Percentiles rank a stretch among this genome's conserved stretches.
Conservation (phyloP, 1,140 invertebrate species). For the Bombus confusus region DNA sequence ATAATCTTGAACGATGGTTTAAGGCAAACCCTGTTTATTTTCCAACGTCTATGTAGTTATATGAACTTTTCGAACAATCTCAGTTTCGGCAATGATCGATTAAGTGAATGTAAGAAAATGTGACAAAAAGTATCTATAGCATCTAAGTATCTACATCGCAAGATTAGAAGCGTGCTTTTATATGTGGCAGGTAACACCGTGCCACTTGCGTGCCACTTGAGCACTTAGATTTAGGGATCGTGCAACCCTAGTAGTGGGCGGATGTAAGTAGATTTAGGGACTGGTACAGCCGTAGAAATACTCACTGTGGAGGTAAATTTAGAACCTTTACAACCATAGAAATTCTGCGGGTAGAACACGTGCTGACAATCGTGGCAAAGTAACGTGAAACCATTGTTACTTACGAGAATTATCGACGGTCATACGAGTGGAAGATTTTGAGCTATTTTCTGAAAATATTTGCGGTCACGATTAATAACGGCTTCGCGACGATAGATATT, state of each 20-base stretch:
- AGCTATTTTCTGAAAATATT: too few species aligned
- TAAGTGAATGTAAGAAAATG: neutral
- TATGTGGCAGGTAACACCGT: neutral
- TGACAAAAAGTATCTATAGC: neutral
- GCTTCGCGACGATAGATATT: too few species aligned
- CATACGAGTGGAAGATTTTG: too few species aligned
- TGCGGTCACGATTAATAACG: too few species aligned
- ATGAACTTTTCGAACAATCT: neutral
- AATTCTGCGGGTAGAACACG: neutral
- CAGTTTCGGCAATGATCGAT: neutral
- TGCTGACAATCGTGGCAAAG: neutral
- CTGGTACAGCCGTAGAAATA: slow-evolving; percentile 1
- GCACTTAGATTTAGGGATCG: slow-evolving; percentile 27
- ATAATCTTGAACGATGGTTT: neutral
- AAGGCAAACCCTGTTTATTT: too few species aligned
- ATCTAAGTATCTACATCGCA: too few species aligned
- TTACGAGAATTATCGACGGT: neutral
- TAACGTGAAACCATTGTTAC: neutral
- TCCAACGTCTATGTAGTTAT: too few species aligned
- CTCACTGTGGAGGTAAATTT: neutral
- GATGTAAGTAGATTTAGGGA: slow-evolving; percentile 29
- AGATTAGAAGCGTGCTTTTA: neutral
- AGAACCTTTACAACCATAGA: neutral
- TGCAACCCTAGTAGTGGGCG: slow-evolving; percentile 22
- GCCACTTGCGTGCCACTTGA: slow-evolving; percentile 14